Evolutionary conservation across 1,140 invertebrate species (phyloP).

Genomic region (Drosophila teissieri): DNA sequence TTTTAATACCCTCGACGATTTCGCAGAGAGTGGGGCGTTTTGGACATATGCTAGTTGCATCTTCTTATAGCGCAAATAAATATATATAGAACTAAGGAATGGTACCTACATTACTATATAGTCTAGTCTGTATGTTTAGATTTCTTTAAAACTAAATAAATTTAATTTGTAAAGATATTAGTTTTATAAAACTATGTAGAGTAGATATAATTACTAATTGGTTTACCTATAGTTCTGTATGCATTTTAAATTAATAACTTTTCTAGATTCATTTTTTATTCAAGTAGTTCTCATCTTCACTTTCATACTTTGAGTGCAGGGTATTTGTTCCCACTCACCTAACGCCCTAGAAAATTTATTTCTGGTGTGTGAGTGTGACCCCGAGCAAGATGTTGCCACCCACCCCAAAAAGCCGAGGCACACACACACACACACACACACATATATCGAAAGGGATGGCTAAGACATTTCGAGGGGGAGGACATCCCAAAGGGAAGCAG

Average conservation of each 20-base stretch:
- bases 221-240: no score
- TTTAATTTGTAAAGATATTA: neutral
- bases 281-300: no score
- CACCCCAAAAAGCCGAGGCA: constrained; percentile 50
- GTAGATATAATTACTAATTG: no score
- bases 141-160: no score
- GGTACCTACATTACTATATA: no score
- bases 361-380: constrained; percentile 33
- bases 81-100: no score
- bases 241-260: neutral
- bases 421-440: constrained; percentile 20
- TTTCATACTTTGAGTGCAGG: neutral
- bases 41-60: neutral
- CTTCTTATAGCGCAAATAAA: no score
- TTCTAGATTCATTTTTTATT: neutral
- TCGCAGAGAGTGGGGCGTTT: neutral
- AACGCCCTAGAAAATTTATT: neutral
- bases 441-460: constrained; percentile 7
- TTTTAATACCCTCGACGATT: constrained; percentile 45
- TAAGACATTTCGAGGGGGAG: constrained; percentile 37
- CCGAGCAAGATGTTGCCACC: constrained; percentile 68
- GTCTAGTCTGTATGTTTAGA: no score
- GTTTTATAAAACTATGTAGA: no score
- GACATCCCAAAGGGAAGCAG: constrained; percentile 44
- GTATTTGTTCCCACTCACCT: no score